Evolutionary conservation across 53 echinoderm and acorn worm genomes (phyloP).

Genomic region (Echinarachnius parma): DNA sequence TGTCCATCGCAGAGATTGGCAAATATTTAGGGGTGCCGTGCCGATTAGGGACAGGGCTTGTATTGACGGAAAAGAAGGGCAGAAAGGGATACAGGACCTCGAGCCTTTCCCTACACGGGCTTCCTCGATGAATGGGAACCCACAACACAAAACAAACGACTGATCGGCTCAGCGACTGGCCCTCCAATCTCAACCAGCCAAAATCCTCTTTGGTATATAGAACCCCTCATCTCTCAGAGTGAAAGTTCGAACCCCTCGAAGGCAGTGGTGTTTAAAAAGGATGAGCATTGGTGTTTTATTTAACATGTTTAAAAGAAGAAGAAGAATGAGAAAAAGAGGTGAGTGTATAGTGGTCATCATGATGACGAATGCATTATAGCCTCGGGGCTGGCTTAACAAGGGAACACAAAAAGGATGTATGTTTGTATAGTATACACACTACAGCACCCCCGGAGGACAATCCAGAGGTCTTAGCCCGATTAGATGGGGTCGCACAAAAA

Average conservation of each 20-base stretch:
- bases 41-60: slow-evolving; percentile 38
- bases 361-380: not conserved
- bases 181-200: not conserved
- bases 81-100: slow-evolving; percentile 4
- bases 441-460: slow-evolving; percentile 35
- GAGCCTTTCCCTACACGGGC: slow-evolving; percentile 1
- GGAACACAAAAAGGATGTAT: not conserved
- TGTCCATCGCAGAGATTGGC: slow-evolving; percentile 29
- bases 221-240: too few species aligned
- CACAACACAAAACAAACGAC: slow-evolving; percentile 33
- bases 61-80: not conserved
- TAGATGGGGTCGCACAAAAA: slow-evolving; percentile 23
- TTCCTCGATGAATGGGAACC: slow-evolving; percentile 11
- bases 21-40: slow-evolving; percentile 38
- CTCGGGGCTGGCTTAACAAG: slow-evolving; percentile 16
- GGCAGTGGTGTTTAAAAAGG: too few species aligned
- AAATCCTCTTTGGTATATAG: too few species aligned
- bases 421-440: slow-evolving; percentile 33
- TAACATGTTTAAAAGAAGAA: slow-evolving; percentile 6
- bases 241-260: too few species aligned
- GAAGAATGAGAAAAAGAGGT: not conserved
- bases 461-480: slow-evolving; percentile 38
- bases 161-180: slow-evolving; percentile 20
- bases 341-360: not conserved
- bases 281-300: too few species aligned